These are phyloP conservation scores for Seriola dumerili DNA, from an alignment of 2,113 vertebrate genomes.

Conservation along the genomic window DNA sequence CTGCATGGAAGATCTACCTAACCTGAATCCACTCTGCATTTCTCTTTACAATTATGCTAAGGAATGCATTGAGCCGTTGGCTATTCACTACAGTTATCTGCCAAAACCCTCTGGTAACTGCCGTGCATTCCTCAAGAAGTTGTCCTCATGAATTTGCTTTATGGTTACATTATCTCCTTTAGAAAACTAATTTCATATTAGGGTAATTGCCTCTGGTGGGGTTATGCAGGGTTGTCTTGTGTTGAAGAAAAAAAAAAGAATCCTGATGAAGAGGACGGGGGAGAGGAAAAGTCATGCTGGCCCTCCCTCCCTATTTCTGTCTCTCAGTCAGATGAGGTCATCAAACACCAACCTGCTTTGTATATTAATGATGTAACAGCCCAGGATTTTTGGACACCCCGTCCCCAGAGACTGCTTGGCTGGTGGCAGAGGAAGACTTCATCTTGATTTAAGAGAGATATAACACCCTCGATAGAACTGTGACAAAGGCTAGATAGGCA, in stretches of 20 bases:
- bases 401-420: conserved; percentile 51
- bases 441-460: conserved; percentile 67
- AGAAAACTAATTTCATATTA: conserved; percentile 43
- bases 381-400: conserved; percentile 58
- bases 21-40: conserved; percentile 54
- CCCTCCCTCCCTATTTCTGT: conserved; percentile 65
- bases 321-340: conserved; percentile 77
- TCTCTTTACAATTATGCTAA: conserved; percentile 63
- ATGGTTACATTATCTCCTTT: conserved; percentile 43
- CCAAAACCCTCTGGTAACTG: conserved; percentile 44
- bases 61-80: conserved; percentile 51
- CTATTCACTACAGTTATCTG: conserved; percentile 48
- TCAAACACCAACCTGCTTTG: conserved; percentile 74
- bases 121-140: conserved; percentile 34
- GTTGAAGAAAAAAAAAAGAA: conserved; percentile 27
- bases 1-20: conserved; percentile 50
- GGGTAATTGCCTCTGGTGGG: conserved; percentile 52
- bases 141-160: conserved; percentile 47
- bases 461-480: conserved; percentile 68
- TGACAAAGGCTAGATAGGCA: conserved; percentile 68
- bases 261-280: conserved; percentile 46
- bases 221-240: conserved; percentile 34
- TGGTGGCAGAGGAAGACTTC: conserved; percentile 66
- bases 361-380: conserved; percentile 75
- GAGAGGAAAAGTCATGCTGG: conserved; percentile 48